Base-by-base conservation (phyloP, 2,888 invertebrate genomes). In the Stenurella melanura region DNA sequence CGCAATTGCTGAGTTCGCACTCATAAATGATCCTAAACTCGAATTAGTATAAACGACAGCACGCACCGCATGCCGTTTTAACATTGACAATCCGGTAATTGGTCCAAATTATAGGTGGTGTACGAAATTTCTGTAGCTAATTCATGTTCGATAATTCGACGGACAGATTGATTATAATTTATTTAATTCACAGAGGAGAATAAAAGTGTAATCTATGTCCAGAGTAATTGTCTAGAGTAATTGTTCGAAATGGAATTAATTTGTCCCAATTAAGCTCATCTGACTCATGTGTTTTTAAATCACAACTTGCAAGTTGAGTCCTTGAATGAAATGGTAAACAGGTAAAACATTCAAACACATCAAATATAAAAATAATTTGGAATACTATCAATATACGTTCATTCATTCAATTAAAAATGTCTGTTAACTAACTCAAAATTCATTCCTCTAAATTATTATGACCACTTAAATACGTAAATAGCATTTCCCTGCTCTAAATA, bases 1-100 rank as follows among this genome's bases (percentile, higher is more conserved):
- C 85, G 85, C 87, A 86, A 86, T 86, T 86, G 86, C 87, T 86
- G 86, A 85, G 84, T 86, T 84, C 80, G 87, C 86, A 85, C 76
- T 78, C 74, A 73, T 76, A 82, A 85, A 85, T 84, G 85, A 84
- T 84, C 84, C 75, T 64, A 70, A 75, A 73, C 73, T 75, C 60
- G 70, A 77, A 77, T 71, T 74, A 69, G 77, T 69, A 67, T n/a
- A 66, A 73, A 63, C 54, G 72, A 72, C 72, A 63, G 63, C 72
- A 72, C 72, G 72, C 63, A 72, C 72, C 72, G 72, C 72, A 61
- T 72, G 72, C 63, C 50, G 64, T 50, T 72, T 72, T 72, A 61
- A 50, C 63, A 63, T 63, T 63, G 72, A 72, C 63, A 63, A 72
- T 63, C 17, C 63, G 54, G 72, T 72, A 72, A 72, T 72, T 72